These are phyloP conservation scores for Clarias macrocephalus DNA, from an alignment of 2,113 vertebrate genomes.

Conservation along the genomic window DNA sequence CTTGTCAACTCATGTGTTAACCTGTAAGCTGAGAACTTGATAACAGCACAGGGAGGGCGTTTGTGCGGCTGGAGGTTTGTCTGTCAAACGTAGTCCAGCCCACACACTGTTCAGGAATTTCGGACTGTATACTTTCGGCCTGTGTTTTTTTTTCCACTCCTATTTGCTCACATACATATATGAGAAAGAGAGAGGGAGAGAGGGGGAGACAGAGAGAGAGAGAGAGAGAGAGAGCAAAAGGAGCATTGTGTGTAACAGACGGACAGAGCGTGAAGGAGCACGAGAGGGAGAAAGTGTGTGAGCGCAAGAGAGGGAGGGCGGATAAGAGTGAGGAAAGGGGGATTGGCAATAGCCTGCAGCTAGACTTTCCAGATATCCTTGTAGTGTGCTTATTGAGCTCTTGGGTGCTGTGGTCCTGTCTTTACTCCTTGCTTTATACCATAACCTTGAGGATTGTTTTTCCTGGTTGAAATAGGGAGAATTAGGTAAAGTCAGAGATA, in stretches of 20 bases:
- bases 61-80: slow-evolving; percentile 51
- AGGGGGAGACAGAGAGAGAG: slow-evolving; percentile 66
- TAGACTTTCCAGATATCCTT: slow-evolving; percentile 67
- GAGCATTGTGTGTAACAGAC: slow-evolving; percentile 11
- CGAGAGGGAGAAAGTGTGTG: slow-evolving; percentile 60
- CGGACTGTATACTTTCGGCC: slow-evolving; percentile 51
- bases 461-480: slow-evolving; percentile 40
- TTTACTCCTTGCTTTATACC: slow-evolving; percentile 55
- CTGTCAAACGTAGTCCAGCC: slow-evolving; percentile 56
- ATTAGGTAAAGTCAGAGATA: slow-evolving; percentile 27
- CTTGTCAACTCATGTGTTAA: slow-evolving; percentile 70
- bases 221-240: slow-evolving; percentile 64
- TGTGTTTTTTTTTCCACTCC: slow-evolving; percentile 58
- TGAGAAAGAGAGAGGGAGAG: background rate
- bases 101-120: slow-evolving; percentile 64
- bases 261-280: slow-evolving; percentile 26
- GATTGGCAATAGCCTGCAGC: slow-evolving; percentile 58
- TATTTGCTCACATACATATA: slow-evolving; percentile 55
- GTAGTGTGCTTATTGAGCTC: slow-evolving; percentile 63
- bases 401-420: slow-evolving; percentile 63
- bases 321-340: slow-evolving; percentile 40
- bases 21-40: slow-evolving; percentile 75
- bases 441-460: slow-evolving; percentile 63
- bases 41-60: slow-evolving; percentile 64
- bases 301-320: slow-evolving; percentile 43